phyloP scores from a whole-genome alignment of 2,888 invertebrate species.

The Phlogophora meticulosa region DNA sequence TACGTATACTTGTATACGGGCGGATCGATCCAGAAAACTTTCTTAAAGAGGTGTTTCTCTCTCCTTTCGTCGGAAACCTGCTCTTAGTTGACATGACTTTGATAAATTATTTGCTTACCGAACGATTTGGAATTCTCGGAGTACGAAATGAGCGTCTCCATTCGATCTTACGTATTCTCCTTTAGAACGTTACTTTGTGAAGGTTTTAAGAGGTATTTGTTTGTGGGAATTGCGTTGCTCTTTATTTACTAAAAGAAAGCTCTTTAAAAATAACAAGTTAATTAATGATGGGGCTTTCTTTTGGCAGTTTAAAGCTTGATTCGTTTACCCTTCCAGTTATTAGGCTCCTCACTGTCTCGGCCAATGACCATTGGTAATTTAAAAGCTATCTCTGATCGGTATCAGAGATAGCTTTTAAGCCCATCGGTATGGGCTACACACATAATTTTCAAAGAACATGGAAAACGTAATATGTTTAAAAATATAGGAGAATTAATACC shows the following conservation, averaged over 20 bases:
- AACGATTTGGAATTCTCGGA: constrained; percentile 63
- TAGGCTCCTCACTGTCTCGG: not conserved
- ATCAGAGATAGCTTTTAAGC: no score
- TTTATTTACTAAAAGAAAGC: constrained; percentile 14
- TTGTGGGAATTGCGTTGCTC: constrained; percentile 19
- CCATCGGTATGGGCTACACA: no score
- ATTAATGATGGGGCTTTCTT: not conserved
- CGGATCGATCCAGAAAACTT: constrained; percentile 76
- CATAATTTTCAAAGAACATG: not conserved
- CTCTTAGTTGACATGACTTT: constrained; percentile 79
- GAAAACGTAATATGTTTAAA: not conserved
- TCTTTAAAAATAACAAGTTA: not conserved
- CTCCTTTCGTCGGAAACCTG: constrained; percentile 69
- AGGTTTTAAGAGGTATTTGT: constrained; percentile 38
- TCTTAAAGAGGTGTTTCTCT: constrained; percentile 77
- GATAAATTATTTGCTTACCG: constrained; percentile 80
- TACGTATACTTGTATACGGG: constrained; percentile 32
- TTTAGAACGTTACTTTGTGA: constrained; percentile 30
- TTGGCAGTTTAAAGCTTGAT: not conserved
- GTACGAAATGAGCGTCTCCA: constrained; percentile 54
- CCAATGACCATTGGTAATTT: no score
- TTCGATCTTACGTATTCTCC: constrained; percentile 40
- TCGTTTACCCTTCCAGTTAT: not conserved
- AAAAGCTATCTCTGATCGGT: not conserved
- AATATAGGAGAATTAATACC: not conserved